Base-by-base conservation (phyloP, 2,797 vertebrate genomes). In the Nothura maculosa region DNA sequence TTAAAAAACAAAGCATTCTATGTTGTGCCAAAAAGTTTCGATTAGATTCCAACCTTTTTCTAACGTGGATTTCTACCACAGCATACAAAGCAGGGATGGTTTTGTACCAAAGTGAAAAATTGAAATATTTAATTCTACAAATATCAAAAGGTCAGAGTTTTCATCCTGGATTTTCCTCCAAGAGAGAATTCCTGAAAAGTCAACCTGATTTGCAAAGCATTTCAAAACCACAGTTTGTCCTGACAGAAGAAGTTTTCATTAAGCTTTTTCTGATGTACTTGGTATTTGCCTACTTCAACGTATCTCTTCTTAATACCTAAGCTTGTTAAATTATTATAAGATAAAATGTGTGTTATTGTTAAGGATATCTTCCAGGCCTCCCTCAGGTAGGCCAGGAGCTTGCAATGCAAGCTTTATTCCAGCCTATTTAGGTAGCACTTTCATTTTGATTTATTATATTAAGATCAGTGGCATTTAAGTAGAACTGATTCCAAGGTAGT, bases 81-180 rank as follows among this genome's bases (percentile, higher is more conserved):
- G 42, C 36, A 84, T 69, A 50, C 48, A 50, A 50, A 50, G 48
- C 48, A 25, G 24, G 24, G 48, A 24, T 50, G 48, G 24, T 6
- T 55, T 38, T 0, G 0, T 38, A 68, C 30, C 43, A 78, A 91
- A 91, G 69, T 34, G 34, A 78, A 90, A 73, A 72, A 86, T 24
- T 32, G 20, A 81, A 94, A 70, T 88, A 77, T 81, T 93, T 92
- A 43, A 74, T 86, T 88, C 21, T 84, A 25, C 38, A 68, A 40
- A 89, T 30, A 48, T 64, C 54, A 78, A 80, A 85, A 94, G 32
- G 58, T 89, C 62, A 87, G 57, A 58, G 63, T 58, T 91, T 83
- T 89, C 30, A 57, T 72, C 30, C 54, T 64, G 57, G 4, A 10
- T 75, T 74, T 93, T 80, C 32, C 64, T 85, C 62, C 72, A 20